These are phyloP conservation scores for Lagopus leucura DNA, from an alignment of 2,113 vertebrate species.

Conservation along the genomic window DNA sequence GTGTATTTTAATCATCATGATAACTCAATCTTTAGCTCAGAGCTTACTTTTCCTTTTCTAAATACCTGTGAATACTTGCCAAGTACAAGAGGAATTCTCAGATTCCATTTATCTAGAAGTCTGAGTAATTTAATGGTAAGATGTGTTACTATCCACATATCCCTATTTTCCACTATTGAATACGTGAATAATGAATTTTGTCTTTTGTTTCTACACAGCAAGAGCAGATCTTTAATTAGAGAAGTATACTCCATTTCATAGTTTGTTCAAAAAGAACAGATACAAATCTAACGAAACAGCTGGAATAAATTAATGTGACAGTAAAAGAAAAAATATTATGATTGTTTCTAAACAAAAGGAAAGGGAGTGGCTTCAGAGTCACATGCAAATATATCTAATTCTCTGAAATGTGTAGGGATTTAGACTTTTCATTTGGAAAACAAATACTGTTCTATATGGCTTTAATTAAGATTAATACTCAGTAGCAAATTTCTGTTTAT, in stretches of 20 bases:
- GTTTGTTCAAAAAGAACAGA: neutral
- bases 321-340: neutral
- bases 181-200: neutral
- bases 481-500: neutral
- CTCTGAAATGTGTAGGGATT: neutral
- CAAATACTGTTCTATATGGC: neutral
- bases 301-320: neutral
- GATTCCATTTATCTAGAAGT: neutral
- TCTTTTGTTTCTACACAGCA: neutral
- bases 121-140: neutral
- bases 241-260: neutral
- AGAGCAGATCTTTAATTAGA: neutral
- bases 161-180: neutral
- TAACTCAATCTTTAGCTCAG: neutral
- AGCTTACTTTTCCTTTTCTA: neutral
- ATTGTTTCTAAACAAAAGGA: slow-evolving; percentile 5
- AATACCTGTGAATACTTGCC: neutral
- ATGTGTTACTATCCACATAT: neutral
- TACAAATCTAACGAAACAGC: neutral
- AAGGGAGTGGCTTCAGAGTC: neutral
- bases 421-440: neutral
- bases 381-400: neutral
- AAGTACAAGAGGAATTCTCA: neutral
- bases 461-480: neutral
- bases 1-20: neutral